Conservation (phyloP, 35 echinoderm and acorn worm species). For the Amphiura filiformis region DNA sequence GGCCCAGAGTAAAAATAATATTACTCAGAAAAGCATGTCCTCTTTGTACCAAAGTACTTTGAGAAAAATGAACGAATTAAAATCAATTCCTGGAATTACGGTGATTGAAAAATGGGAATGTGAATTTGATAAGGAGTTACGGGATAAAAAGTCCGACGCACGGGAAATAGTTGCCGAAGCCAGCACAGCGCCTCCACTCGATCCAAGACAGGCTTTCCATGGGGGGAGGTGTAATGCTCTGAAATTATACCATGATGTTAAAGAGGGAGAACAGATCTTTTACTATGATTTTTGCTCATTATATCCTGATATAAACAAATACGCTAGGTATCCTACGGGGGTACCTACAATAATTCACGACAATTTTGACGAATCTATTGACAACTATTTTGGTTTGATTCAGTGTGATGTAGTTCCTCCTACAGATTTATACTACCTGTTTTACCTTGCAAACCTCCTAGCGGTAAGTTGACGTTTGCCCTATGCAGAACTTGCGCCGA, state of each 20-base stretch:
- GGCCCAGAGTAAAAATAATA: neutral
- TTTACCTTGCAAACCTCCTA: neutral
- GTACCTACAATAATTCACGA: neutral
- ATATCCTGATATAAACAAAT: constrained; percentile 48
- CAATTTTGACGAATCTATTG: neutral
- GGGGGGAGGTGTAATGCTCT: neutral
- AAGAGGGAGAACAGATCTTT: constrained; percentile 12
- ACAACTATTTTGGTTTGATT: constrained; percentile 37
- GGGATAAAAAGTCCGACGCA: neutral
- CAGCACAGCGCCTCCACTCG: neutral
- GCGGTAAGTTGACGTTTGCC: constrained; percentile 30
- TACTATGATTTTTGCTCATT: constrained; percentile 21
- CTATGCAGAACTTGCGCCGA: constrained; percentile 34
- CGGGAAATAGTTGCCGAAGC: neutral
- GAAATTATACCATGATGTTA: neutral
- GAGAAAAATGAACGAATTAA: neutral
- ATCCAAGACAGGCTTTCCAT: neutral
- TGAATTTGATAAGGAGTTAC: neutral
- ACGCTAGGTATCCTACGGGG: neutral
- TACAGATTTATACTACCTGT: constrained; percentile 10
- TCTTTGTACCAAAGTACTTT: neutral
- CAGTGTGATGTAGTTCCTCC: constrained; percentile 20
- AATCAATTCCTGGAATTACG: neutral
- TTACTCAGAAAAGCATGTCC: neutral
- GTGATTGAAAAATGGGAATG: neutral